Percentiles rank a stretch among this genome's conserved stretches.
Conservation (phyloP, 1,140 invertebrate genomes). For the Drusus annulatus region DNA sequence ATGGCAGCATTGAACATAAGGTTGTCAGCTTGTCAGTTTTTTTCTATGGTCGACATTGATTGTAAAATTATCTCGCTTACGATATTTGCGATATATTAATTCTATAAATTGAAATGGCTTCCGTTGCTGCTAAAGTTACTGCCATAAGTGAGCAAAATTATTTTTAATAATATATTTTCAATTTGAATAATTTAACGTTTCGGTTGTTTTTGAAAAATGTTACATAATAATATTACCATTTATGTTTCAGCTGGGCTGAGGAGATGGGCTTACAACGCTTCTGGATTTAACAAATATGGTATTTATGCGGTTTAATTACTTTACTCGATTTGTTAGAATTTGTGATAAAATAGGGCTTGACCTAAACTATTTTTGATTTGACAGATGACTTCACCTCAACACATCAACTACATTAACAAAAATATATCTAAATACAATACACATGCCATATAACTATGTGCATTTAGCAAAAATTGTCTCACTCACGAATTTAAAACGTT, state of each 20-base stretch:
- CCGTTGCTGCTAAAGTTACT: too few relatives aligned
- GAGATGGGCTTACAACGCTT: constrained; percentile 78
- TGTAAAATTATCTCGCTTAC: too few relatives aligned
- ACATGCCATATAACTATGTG: neutral
- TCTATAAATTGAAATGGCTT: too few relatives aligned
- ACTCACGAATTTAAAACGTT: too few relatives aligned
- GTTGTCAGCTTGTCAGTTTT: too few relatives aligned
- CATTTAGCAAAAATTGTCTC: neutral
- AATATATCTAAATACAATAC: neutral
- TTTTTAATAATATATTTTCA: too few relatives aligned
- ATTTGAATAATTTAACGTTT: neutral
- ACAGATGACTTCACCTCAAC: neutral
- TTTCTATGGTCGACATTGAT: too few relatives aligned
- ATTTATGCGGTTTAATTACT: constrained; percentile 46
- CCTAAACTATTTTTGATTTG: neutral
- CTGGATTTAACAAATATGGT: constrained; percentile 85
- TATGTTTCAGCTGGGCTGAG: constrained; percentile 73
- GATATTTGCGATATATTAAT: too few relatives aligned
- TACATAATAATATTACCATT: constrained; percentile 18
- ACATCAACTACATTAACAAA: neutral
- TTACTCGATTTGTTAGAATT: neutral
- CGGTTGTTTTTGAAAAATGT: neutral
- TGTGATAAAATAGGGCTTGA: neutral
- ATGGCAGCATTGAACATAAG: too few relatives aligned
- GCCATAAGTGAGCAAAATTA: too few relatives aligned